Conservation (phyloP, 2,888 invertebrate genomes). For the Stenoptilia bipunctidactyla region DNA sequence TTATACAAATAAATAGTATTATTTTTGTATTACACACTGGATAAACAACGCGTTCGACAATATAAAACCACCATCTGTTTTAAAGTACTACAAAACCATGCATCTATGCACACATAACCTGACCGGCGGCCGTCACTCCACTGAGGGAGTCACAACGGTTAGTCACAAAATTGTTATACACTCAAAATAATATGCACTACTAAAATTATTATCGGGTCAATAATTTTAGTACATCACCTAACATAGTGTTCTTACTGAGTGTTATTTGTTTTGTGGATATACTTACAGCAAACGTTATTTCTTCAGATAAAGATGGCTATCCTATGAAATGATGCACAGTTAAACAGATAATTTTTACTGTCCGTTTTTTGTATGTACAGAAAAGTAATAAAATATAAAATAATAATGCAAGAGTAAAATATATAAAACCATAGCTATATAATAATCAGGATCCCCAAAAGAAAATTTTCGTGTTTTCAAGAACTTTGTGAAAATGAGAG, state of each 20-base stretch:
- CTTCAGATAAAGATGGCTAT: slow-evolving; percentile 76
- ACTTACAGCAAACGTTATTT: slow-evolving; percentile 71
- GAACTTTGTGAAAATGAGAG: too few relatives aligned
- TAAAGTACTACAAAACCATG: slow-evolving; percentile 56
- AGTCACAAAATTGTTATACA: slow-evolving; percentile 38
- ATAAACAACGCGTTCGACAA: slow-evolving; percentile 24
- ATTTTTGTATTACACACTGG: slow-evolving; percentile 36
- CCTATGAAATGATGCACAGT: slow-evolving; percentile 82
- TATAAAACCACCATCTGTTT: slow-evolving; percentile 49
- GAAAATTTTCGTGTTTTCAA: too few relatives aligned
- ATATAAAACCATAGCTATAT: neutral
- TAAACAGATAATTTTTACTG: slow-evolving; percentile 82
- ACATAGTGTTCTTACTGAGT: slow-evolving; percentile 66
- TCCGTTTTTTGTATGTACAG: slow-evolving; percentile 70
- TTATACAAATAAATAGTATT: slow-evolving; percentile 15
- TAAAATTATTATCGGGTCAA: slow-evolving; percentile 34
- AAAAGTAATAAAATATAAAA: slow-evolving; percentile 43
- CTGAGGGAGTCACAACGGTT: slow-evolving; percentile 24
- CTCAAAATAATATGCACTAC: slow-evolving; percentile 31
- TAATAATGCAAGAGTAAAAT: slow-evolving; percentile 25
- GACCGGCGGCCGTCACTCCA: slow-evolving; percentile 27
- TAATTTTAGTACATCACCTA: slow-evolving; percentile 56
- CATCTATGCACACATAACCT: slow-evolving; percentile 46
- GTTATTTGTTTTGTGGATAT: slow-evolving; percentile 67
- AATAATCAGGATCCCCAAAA: neutral